Percentiles rank a stretch among this genome's conserved stretches.
Conservation (phyloP, 2,888 invertebrate genomes). For the Trichopria drosophilae region DNA sequence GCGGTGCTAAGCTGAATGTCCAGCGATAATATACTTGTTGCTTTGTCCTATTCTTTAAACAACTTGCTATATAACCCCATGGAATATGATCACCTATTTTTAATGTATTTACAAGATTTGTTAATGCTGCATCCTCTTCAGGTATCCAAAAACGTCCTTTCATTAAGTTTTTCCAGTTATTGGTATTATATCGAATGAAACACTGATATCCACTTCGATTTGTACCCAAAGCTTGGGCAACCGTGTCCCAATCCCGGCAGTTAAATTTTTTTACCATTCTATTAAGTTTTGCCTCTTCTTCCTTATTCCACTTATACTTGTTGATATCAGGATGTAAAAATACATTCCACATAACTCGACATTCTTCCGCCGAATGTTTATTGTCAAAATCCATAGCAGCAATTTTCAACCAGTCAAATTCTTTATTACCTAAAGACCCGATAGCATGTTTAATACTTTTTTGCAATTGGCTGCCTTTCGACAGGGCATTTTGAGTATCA, state of each 20-base stretch:
- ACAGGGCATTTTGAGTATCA: constrained; percentile 11
- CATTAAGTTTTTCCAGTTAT: constrained; percentile 38
- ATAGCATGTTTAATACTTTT: constrained; percentile 40
- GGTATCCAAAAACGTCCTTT: constrained; percentile 49
- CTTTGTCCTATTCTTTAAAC: constrained; percentile 67
- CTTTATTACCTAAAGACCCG: constrained; percentile 39
- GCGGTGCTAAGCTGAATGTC: constrained; percentile 57
- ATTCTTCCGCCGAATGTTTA: constrained; percentile 68
- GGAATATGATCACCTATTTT: constrained; percentile 70
- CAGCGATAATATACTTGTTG: constrained; percentile 67
- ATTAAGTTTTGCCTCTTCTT: constrained; percentile 60
- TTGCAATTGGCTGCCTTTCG: constrained; percentile 34
- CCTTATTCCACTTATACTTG: constrained; percentile 62
- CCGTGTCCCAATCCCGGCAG: constrained; percentile 69
- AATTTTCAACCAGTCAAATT: constrained; percentile 67
- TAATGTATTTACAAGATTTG: constrained; percentile 66
- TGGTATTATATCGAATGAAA: constrained; percentile 68
- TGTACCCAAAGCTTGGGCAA: constrained; percentile 64
- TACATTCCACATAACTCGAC: constrained; percentile 72
- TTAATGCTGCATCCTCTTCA: constrained; percentile 70
- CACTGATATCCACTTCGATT: constrained; percentile 71
- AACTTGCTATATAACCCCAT: constrained; percentile 71
- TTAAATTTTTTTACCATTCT: constrained; percentile 56
- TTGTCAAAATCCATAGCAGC: constrained; percentile 58
- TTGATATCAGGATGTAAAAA: constrained; percentile 71